phyloP scores from a whole-genome alignment of 2,888 invertebrate genomes.

The Sminthurinus aureus region DNA sequence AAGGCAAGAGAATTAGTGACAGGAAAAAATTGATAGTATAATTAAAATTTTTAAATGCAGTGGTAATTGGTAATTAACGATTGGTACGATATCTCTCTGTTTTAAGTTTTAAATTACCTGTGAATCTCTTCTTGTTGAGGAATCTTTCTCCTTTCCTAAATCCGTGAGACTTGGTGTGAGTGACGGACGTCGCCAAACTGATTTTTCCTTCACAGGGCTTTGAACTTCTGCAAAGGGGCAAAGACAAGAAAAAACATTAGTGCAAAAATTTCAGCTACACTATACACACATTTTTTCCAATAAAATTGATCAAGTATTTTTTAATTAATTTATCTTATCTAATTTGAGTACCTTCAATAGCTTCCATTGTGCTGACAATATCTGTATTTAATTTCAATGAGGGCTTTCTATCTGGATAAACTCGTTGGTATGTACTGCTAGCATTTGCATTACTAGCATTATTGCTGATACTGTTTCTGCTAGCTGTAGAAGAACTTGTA shows the following conservation, averaged over 20 bases:
- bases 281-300: too few relatives aligned
- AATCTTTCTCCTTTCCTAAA: too few relatives aligned
- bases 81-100: too few relatives aligned
- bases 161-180: conserved; percentile 62
- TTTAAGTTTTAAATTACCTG: too few relatives aligned
- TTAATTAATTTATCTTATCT: too few relatives aligned
- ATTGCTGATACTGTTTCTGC: too few relatives aligned
- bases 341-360: conserved; percentile 90
- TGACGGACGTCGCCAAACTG: conserved; percentile 78
- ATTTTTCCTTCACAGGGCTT: conserved; percentile 74
- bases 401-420: conserved; percentile 82
- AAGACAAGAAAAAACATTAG: neutral
- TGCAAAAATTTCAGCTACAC: conserved; percentile 1
- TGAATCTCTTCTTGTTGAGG: too few relatives aligned
- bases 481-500: neutral
- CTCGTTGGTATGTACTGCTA: conserved; percentile 68
- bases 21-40: conserved; percentile 2
- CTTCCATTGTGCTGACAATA: conserved; percentile 83
- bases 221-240: conserved; percentile 70
- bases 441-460: neutral
- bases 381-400: conserved; percentile 79
- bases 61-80: too few relatives aligned
- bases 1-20: neutral
- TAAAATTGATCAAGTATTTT: too few relatives aligned
- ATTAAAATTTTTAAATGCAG: neutral